Conservation (phyloP, 1,140 invertebrate genomes). For the Papilio helenus region DNA sequence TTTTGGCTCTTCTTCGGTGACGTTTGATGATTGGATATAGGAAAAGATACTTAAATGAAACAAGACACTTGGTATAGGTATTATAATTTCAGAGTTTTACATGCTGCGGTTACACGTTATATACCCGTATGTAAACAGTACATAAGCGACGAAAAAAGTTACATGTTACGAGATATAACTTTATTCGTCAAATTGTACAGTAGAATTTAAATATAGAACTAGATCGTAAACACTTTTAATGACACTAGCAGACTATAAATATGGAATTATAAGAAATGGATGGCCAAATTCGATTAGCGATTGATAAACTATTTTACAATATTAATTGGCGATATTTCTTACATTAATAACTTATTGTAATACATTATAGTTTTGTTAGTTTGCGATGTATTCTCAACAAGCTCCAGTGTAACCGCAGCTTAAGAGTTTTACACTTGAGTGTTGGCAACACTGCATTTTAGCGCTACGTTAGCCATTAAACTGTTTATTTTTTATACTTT, state of each 20-base stretch:
- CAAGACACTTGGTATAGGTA: slow-evolving; percentile 42
- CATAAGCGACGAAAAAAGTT: not conserved
- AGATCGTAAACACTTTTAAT: not conserved
- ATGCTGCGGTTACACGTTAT: slow-evolving; percentile 35
- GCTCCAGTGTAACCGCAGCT: slow-evolving; percentile 17
- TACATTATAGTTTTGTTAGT: slow-evolving; percentile 7
- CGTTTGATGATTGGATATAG: slow-evolving; percentile 25
- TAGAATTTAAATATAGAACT: slow-evolving; percentile 1
- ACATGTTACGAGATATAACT: not conserved
- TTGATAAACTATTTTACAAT: slow-evolving; percentile 27
- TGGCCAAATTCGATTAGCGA: slow-evolving; percentile 21
- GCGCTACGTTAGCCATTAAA: no score
- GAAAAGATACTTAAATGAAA: slow-evolving; percentile 62
- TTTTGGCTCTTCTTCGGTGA: slow-evolving; percentile 44
- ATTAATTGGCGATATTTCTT: slow-evolving; percentile 23
- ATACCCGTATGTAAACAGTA: slow-evolving; percentile 13
- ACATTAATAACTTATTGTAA: slow-evolving; percentile 37
- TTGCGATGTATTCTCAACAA: slow-evolving; percentile 17
- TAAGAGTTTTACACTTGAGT: not conserved
- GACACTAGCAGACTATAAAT: slow-evolving; percentile 23
- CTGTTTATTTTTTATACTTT: not conserved
- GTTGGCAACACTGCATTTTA: slow-evolving; percentile 24
- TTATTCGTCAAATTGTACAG: not conserved
- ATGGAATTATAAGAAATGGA: slow-evolving; percentile 29
- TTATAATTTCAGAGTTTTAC: slow-evolving; percentile 56